Base-by-base conservation (phyloP, 2,113 vertebrate genomes). In the Tretioscincus oriximinensis region DNA sequence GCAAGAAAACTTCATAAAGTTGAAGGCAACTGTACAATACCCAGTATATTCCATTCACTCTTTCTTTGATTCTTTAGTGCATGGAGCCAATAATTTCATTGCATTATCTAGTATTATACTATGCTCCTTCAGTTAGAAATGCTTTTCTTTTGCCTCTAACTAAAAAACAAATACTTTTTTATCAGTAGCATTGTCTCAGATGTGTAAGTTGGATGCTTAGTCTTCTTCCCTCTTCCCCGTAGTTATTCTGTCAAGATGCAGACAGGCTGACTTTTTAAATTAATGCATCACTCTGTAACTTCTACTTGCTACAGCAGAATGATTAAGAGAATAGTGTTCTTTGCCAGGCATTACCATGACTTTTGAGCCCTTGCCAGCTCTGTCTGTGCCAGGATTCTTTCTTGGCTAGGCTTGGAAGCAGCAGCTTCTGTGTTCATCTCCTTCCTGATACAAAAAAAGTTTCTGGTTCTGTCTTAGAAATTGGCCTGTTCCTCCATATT, bases 341-440 rank as follows among this genome's bases (percentile, higher is more conserved):
- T 72, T 75, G 77, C 70, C 76, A 0, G 49, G 51, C 82, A 35
- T n/a, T 60, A 1, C 35, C 64, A 29, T 51, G 41, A 31, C 54
- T 70, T 74, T 2, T 0, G 65, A 47, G 29, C 18, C 70, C 49
- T 47, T 87, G 67, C 73, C 76, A 60, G 54, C 4, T 20, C 12
- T 65, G 21, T 51, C 0, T 61, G 0, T 69, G 11, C 47, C 77
- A 73, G 73, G 65, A 67, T 75, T 76, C 65, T 79, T 82, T 66
- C 70, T 76, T 87, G n/a, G 4, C 14, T 84, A 0, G 63, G 69
- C 86, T 70, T 83, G 9, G 24, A 84, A 60, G 41, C 9, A 29
- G 47, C 28, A 83, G 79, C 77, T 61, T 61, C 77, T 79, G 81
- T 73, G 69, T 49, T 81, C 16, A 29, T 26, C 31, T 78, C 73